Evolutionary conservation across 2,797 vertebrate species (phyloP).

Genomic region (Taenioides sp.): DNA sequence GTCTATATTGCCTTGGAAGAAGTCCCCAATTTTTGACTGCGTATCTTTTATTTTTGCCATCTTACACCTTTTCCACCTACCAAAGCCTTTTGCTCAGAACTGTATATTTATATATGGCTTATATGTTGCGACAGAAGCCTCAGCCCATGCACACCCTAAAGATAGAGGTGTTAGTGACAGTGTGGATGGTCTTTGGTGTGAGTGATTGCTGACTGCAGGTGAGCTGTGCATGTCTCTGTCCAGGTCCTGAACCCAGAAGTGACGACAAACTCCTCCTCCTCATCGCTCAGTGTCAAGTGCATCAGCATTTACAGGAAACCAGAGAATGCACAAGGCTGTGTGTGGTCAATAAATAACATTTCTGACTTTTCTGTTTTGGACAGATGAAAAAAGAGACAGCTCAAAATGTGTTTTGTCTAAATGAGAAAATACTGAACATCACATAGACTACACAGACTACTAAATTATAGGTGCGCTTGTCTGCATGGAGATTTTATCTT

Average conservation of each 20-base stretch:
- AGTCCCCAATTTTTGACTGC: slow-evolving; percentile 1
- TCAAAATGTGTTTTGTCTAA: not conserved
- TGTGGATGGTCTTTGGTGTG: slow-evolving; percentile 39
- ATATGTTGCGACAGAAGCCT: slow-evolving; percentile 10
- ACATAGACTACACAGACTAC: too few species aligned
- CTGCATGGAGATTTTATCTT: not conserved
- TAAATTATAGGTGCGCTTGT: not conserved
- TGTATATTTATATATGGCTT: not conserved
- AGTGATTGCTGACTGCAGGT: slow-evolving; percentile 51
- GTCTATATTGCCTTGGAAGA: not conserved
- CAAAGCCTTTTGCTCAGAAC: not conserved
- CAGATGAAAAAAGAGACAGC: not conserved
- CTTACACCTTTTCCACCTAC: not conserved
- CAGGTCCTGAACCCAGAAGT: slow-evolving; percentile 27
- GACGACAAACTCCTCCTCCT: slow-evolving; percentile 41
- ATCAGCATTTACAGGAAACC: slow-evolving; percentile 22
- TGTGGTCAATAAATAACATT: not conserved
- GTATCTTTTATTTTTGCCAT: not conserved
- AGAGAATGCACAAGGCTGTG: not conserved
- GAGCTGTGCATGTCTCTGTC: slow-evolving; percentile 36
- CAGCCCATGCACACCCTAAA: slow-evolving; percentile 35
- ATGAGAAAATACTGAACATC: too few species aligned
- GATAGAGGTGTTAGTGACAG: slow-evolving; percentile 40
- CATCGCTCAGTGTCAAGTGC: slow-evolving; percentile 9
- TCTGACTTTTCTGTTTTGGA: not conserved